These are phyloP conservation scores for Hirudinaria manillensis DNA, from an alignment of 2,888 invertebrate species.

Conservation along the genomic window DNA sequence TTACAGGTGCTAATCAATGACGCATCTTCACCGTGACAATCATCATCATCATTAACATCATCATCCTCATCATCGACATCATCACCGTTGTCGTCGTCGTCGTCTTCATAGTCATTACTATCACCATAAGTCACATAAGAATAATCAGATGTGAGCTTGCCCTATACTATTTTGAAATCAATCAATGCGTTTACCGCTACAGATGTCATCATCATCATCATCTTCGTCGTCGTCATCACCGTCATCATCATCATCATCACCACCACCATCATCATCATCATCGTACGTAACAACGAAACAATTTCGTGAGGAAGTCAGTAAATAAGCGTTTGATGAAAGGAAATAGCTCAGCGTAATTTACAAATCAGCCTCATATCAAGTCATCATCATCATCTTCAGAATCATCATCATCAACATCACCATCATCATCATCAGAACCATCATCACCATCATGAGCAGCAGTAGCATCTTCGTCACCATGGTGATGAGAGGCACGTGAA, in stretches of 20 bases:
- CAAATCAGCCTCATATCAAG: no score
- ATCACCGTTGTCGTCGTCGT: neutral
- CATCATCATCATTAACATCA: neutral
- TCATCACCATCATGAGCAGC: conserved; percentile 3
- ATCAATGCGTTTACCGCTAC: neutral
- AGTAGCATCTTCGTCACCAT: conserved; percentile 6
- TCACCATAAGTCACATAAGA: neutral
- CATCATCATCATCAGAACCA: conserved; percentile 8
- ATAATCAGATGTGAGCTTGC: no score
- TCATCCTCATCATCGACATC: neutral
- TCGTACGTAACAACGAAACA: no score
- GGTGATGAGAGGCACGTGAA: neutral
- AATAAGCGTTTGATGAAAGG: no score
- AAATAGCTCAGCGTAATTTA: no score
- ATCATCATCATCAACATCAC: conserved; percentile 24
- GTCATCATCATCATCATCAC: conserved; percentile 17
- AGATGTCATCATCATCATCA: neutral
- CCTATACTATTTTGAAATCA: no score
- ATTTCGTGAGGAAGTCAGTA: no score
- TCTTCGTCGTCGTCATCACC: conserved; percentile 10
- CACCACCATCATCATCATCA: conserved; percentile 5
- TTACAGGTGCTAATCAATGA: no score
- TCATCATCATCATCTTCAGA: conserved; percentile 11
- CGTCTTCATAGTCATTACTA: neutral
- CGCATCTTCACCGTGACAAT: neutral